phyloP scores from a whole-genome alignment of 2,888 invertebrate species.

The Pterostichus niger region DNA sequence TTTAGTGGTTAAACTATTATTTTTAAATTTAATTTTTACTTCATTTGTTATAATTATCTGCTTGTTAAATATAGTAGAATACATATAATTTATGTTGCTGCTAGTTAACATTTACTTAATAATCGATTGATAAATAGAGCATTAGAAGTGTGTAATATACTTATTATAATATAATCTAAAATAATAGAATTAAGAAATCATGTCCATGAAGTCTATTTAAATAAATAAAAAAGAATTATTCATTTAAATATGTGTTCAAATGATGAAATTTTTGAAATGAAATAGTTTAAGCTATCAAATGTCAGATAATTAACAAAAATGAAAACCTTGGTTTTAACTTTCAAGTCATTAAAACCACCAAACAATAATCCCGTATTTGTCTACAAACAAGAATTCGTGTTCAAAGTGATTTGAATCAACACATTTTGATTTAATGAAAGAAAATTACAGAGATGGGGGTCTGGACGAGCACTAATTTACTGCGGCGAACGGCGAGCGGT shows the following conservation, averaged over 20 bases:
- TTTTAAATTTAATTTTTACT: too few species aligned
- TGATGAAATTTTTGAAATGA: neutral
- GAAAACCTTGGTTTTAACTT: conserved; percentile 4
- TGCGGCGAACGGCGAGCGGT: conserved; percentile 17
- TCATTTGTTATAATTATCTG: too few species aligned
- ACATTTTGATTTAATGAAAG: conserved; percentile 67
- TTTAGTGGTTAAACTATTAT: too few species aligned
- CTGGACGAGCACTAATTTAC: conserved; percentile 64
- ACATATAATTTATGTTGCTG: too few species aligned
- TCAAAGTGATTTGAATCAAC: conserved; percentile 67
- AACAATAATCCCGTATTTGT: conserved; percentile 39
- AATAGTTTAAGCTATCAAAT: neutral
- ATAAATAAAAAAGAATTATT: neutral
- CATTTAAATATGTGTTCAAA: neutral
- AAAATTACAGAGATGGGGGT: conserved; percentile 65
- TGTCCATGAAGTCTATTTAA: neutral
- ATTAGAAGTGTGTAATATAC: too few species aligned
- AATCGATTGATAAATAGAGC: too few species aligned
- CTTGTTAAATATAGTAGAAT: too few species aligned
- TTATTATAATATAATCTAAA: too few species aligned
- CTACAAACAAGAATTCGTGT: conserved; percentile 61
- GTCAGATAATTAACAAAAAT: neutral
- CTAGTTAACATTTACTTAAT: too few species aligned
- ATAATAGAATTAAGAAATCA: too few species aligned
- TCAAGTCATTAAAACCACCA: conserved; percentile 2